Evolutionary conservation across 2,888 invertebrate species (phyloP).

Genomic region (Orchesellides sinensis): DNA sequence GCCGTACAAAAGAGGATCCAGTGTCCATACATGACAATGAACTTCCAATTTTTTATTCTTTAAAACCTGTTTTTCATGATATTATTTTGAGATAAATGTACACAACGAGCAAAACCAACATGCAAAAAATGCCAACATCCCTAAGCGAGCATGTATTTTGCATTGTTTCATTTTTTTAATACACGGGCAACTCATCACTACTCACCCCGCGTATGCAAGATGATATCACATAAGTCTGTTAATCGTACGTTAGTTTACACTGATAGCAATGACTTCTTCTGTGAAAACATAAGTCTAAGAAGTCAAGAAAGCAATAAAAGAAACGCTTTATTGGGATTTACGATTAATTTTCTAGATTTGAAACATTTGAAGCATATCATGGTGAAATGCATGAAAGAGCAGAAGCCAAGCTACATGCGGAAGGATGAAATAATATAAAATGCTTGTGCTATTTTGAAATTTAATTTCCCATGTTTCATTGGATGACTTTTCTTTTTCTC

Average conservation of each 20-base stretch:
- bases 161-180: no score
- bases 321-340: no score
- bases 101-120: not conserved
- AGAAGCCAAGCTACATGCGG: not conserved
- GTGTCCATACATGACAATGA: constrained; percentile 64
- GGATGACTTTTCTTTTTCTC: not conserved
- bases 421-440: no score
- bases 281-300: not conserved
- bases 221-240: not conserved
- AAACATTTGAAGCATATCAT: no score
- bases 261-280: not conserved
- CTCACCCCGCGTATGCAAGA: not conserved
- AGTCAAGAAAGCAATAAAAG: not conserved
- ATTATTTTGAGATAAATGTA: not conserved
- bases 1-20: constrained; percentile 9
- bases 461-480: not conserved
- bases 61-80: constrained; percentile 57
- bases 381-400: no score
- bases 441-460: no score
- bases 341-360: no score
- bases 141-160: no score
- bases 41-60: constrained; percentile 51
- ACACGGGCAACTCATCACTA: not conserved
- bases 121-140: not conserved
- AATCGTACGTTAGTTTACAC: not conserved